Evolutionary conservation across 2,888 invertebrate genomes (phyloP), one percentile per base, ranked within the genome.

Genomic region (Frankliniella fusca): DNA sequence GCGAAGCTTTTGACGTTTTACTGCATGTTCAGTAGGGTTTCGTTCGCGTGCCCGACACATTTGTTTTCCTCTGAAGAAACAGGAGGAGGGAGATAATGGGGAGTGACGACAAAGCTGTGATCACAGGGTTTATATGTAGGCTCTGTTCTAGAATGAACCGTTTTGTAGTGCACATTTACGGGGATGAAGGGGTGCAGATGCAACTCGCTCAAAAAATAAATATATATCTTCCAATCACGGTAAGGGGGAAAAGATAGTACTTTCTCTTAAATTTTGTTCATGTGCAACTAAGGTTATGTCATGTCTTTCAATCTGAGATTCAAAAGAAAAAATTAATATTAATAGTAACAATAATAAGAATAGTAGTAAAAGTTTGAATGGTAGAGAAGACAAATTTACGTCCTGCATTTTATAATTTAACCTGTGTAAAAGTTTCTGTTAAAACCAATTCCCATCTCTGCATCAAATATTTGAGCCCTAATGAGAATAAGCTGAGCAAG

Each of bases 121-220:
- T 95, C 86, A 93, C 94, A 81, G 95, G 95, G 85, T 95, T 94
- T 89, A 92, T 95, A 87, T 95, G 95, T 89, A 92, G 95, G 87
- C 90, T 95, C 84, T 95, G 95, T 88, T 95, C 95, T 54, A 94
- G 94, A 90, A 94, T 94, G 92, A 95, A 95, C 88, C 92, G 93
- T 87, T 93, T 92, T 86, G 95, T 95, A 82, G 92, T 95, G 85
- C 95, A 95, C 87, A 93, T 95, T 85, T 95, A 95, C 87, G 94
- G 95, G 76, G 93, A 93, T 85, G 93, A 93, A 89, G 95, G 94
- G 81, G 91, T 92, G 87, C 92, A 93, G 86, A 90, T 94, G 87
- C 91, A 92, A 86, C 90, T 95, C 84, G 92, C 94, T 54, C 93
- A 94, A 86, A 95, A 95, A 91, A 94, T 95, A 86, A 93, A 93